Conservation (phyloP, 30 jellyfish, hydroid and myxozoan species). For the Hydra vulgaris region DNA sequence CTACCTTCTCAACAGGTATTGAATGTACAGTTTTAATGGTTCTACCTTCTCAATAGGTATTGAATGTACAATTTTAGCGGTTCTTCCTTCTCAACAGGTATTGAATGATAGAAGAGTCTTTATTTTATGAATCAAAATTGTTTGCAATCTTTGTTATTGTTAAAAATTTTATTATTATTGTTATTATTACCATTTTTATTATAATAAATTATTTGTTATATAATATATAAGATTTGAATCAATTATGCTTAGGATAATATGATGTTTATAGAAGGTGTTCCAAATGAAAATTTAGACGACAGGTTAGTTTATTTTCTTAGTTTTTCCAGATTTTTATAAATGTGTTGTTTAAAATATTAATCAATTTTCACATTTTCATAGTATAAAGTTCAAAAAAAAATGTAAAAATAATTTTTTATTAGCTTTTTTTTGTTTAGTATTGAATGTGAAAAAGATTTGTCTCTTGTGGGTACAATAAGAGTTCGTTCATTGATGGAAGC, state of each 20-base stretch:
- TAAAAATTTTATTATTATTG: no score
- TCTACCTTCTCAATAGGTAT: slow-evolving; percentile 59
- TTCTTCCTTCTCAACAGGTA: slow-evolving; percentile 59
- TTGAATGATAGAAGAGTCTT: neutral
- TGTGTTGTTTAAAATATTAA: neutral
- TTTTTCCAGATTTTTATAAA: no score
- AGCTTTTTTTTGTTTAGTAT: slow-evolving; percentile 20
- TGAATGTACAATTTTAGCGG: slow-evolving; percentile 30
- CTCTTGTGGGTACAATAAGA: slow-evolving; percentile 62
- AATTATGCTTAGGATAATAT: slow-evolving; percentile 52
- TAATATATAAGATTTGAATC: no score
- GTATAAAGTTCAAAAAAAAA: no score
- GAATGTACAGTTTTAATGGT: slow-evolving; percentile 20
- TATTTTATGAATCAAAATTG: neutral
- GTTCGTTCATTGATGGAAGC: slow-evolving; percentile 89
- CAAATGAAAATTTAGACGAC: slow-evolving; percentile 60
- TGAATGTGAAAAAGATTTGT: slow-evolving; percentile 16
- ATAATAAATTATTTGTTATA: no score
- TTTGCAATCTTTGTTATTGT: no score
- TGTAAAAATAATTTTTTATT: neutral
- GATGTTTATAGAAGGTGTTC: slow-evolving; percentile 82
- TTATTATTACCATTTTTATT: no score
- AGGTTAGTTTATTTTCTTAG: slow-evolving; percentile 43
- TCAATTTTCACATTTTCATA: neutral
- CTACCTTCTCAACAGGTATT: slow-evolving; percentile 66